Evolutionary conservation across 2,797 vertebrate genomes (phyloP).

Genomic region (Vireo griseus): DNA sequence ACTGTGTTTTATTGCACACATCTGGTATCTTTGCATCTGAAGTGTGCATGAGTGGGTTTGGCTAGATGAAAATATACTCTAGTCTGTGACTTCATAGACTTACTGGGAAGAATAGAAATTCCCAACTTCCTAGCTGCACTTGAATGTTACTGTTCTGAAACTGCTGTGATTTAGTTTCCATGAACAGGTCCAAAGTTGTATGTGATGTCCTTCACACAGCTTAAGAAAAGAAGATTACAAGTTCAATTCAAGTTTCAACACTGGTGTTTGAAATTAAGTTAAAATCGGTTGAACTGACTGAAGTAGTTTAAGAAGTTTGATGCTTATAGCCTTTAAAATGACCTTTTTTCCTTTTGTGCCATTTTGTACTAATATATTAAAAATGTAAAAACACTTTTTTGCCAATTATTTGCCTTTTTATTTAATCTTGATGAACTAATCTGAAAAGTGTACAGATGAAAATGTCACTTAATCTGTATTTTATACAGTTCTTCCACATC

Average conservation of each 20-base stretch:
- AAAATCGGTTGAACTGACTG: neutral
- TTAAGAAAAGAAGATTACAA: neutral
- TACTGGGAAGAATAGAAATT: neutral
- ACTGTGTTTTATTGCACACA: neutral
- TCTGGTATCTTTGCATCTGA: neutral
- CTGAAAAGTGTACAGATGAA: slow-evolving; percentile 47
- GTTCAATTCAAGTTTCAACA: slow-evolving; percentile 12
- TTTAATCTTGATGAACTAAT: slow-evolving; percentile 56
- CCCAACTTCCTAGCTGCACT: slow-evolving; percentile 3
- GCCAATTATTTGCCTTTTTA: slow-evolving; percentile 61
- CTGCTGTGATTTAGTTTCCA: neutral
- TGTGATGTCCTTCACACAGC: neutral
- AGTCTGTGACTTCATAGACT: slow-evolving; percentile 7
- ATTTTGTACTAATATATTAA: slow-evolving; percentile 62
- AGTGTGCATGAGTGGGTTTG: neutral
- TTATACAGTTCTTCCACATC: slow-evolving; percentile 64
- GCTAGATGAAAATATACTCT: neutral
- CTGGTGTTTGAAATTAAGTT: neutral
- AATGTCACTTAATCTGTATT: slow-evolving; percentile 57
- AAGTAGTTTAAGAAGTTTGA: neutral
- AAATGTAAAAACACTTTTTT: slow-evolving; percentile 54
- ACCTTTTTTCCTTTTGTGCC: slow-evolving; percentile 35
- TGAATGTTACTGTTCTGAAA: slow-evolving; percentile 20
- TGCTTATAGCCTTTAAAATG: slow-evolving; percentile 28
- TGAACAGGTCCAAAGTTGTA: neutral